phyloP scores from a whole-genome alignment of 2,888 invertebrate genomes.

The Sinopyrophorus schimmeli region DNA sequence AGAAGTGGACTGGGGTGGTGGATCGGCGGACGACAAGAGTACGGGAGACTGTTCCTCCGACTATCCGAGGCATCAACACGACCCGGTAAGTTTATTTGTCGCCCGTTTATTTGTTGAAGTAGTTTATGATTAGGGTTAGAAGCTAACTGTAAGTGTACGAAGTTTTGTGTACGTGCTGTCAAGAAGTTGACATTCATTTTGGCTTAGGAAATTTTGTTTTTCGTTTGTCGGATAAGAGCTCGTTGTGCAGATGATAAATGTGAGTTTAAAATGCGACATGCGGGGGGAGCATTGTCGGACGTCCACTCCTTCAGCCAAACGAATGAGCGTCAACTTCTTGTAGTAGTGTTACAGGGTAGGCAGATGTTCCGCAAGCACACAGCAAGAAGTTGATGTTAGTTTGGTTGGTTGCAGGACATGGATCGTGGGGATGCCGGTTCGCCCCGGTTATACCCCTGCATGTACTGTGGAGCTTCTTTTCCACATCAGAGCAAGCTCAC shows the following conservation, averaged over 20 bases:
- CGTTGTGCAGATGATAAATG: conserved; percentile 41
- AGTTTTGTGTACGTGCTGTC: conserved; percentile 61
- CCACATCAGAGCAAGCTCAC: conserved; percentile 90
- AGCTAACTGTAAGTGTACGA: conserved; percentile 38
- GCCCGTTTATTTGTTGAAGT: conserved; percentile 20
- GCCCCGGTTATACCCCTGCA: conserved; percentile 73
- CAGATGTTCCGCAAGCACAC: conserved; percentile 47
- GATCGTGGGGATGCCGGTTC: conserved; percentile 65
- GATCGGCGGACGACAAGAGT: conserved; percentile 73
- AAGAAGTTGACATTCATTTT: conserved; percentile 96
- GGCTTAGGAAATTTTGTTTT: conserved; percentile 77
- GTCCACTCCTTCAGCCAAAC: conserved; percentile 63
- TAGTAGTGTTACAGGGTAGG: conserved; percentile 50
- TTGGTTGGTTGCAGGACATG: conserved; percentile 91
- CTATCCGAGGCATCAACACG: conserved; percentile 75
- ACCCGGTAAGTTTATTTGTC: conserved; percentile 69
- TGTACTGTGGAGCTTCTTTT: conserved; percentile 88
- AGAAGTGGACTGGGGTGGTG: conserved; percentile 83
- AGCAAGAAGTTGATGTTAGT: conserved; percentile 87
- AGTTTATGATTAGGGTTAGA: conserved; percentile 29
- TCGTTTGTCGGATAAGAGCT: conserved; percentile 49
- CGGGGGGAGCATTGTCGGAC: conserved; percentile 41
- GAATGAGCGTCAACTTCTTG: conserved; percentile 90
- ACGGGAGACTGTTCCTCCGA: conserved; percentile 76
- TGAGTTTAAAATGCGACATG: conserved; percentile 28